Percentiles rank a stretch among this genome's conserved stretches.
Evolutionary conservation across 1,140 invertebrate genomes (phyloP).

Genomic region (Caerostris darwini): DNA sequence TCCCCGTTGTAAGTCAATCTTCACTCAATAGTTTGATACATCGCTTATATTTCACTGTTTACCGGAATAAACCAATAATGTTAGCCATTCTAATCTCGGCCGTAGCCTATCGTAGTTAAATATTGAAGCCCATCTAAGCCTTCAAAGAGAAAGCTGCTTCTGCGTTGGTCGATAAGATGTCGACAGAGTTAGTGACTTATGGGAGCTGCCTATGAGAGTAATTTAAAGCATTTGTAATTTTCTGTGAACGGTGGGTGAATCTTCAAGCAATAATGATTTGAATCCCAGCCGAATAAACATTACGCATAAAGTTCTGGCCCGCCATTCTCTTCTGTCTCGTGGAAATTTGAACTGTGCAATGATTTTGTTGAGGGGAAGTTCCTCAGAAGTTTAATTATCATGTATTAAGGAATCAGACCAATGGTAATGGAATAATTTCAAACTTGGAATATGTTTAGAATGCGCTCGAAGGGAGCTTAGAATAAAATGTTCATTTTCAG

Average conservation of each 20-base stretch:
- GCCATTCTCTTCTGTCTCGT: neutral
- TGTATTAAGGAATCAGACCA: neutral
- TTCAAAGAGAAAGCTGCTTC: constrained; percentile 30
- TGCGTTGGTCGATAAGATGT: constrained; percentile 30
- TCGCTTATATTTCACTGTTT: constrained; percentile 33
- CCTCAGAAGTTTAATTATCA: constrained; percentile 33
- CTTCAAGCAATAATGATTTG: constrained; percentile 36
- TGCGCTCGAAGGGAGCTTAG: no score
- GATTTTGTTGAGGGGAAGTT: neutral
- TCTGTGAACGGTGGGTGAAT: neutral
- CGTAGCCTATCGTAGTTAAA: constrained; percentile 29
- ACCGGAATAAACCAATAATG: constrained; percentile 30
- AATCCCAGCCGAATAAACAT: neutral
- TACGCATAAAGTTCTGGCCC: neutral
- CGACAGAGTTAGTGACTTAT: constrained; percentile 5
- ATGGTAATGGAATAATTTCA: neutral
- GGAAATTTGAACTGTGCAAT: neutral
- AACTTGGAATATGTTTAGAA: no score
- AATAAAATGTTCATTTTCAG: no score
- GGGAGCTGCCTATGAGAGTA: constrained; percentile 1
- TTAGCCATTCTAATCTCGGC: constrained; percentile 35
- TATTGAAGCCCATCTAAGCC: constrained; percentile 23
- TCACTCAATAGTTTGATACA: constrained; percentile 33
- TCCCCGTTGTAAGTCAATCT: constrained; percentile 20
- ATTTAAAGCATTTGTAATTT: constrained; percentile 43